phyloP scores from a whole-genome alignment of 2,797 vertebrate genomes.

The Enteromius anoplus region DNA sequence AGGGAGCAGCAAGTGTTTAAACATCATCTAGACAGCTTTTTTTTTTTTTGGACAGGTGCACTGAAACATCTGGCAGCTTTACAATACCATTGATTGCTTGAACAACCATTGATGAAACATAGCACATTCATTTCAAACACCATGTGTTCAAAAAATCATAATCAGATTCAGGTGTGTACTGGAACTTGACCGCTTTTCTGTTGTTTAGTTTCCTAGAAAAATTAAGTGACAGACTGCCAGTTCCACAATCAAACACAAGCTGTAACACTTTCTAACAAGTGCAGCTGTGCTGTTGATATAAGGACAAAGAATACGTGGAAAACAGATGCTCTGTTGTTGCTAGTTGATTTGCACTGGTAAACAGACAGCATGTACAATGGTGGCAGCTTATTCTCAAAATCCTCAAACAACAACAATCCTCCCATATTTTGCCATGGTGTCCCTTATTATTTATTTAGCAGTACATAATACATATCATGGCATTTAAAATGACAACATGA shows the following conservation, averaged over 20 bases:
- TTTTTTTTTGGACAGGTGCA: constrained; percentile 9
- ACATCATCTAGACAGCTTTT: constrained; percentile 1
- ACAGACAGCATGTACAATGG: background rate
- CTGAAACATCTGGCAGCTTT: constrained; percentile 34
- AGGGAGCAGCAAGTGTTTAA: constrained; percentile 18
- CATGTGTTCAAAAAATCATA: constrained; percentile 26
- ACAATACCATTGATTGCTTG: background rate
- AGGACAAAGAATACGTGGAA: background rate
- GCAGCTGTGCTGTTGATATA: background rate
- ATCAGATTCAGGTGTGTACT: constrained; percentile 20
- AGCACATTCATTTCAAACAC: constrained; percentile 2
- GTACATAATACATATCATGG: background rate
- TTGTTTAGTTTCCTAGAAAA: background rate
- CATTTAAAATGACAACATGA: background rate
- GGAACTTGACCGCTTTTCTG: constrained; percentile 1
- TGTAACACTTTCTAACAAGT: constrained; percentile 18
- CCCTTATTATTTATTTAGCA: background rate
- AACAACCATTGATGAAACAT: constrained; percentile 9
- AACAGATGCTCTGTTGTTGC: background rate
- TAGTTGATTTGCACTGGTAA: background rate
- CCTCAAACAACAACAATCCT: background rate
- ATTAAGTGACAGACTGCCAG: constrained; percentile 10
- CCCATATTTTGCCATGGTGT: background rate
- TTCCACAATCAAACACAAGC: constrained; percentile 14
- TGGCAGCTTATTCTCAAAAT: background rate